These are phyloP conservation scores for Argopecten irradians DNA, from an alignment of 1,140 invertebrate genomes.

Conservation along the genomic window DNA sequence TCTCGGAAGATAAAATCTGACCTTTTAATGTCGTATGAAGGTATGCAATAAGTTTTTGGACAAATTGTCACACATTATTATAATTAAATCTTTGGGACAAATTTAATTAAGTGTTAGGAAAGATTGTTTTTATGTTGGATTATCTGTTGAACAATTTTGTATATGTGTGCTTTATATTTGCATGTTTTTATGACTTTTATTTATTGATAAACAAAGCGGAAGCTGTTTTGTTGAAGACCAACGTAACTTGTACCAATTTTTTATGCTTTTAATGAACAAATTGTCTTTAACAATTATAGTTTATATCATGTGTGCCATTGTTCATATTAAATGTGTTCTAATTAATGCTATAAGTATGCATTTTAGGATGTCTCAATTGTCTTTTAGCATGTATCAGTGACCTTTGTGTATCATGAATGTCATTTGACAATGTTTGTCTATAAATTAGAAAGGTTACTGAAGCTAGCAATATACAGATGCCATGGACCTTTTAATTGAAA, in stretches of 20 bases:
- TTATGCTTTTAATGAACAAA: not conserved
- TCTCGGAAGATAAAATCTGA: too few species aligned
- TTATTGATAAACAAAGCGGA: not conserved
- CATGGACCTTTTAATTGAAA: not conserved
- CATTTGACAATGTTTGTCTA: not conserved
- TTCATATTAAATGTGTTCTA: not conserved
- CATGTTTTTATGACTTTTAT: conserved; percentile 12
- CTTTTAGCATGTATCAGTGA: not conserved
- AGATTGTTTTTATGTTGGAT: not conserved
- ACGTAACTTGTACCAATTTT: not conserved
- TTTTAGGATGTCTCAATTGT: not conserved
- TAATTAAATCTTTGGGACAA: too few species aligned
- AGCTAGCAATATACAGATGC: not conserved
- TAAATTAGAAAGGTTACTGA: not conserved
- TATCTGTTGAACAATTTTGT: not conserved
- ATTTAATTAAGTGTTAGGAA: too few species aligned
- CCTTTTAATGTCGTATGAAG: too few species aligned
- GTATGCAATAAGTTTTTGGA: too few species aligned
- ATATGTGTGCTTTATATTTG: not conserved
- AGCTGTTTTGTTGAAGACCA: not conserved
- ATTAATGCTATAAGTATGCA: not conserved
- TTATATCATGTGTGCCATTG: conserved; percentile 3
- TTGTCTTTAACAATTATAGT: not conserved
- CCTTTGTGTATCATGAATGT: not conserved
- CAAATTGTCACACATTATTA: too few species aligned